Conservation (phyloP, 2,888 invertebrate genomes). For the Darwinula stevensoni region DNA sequence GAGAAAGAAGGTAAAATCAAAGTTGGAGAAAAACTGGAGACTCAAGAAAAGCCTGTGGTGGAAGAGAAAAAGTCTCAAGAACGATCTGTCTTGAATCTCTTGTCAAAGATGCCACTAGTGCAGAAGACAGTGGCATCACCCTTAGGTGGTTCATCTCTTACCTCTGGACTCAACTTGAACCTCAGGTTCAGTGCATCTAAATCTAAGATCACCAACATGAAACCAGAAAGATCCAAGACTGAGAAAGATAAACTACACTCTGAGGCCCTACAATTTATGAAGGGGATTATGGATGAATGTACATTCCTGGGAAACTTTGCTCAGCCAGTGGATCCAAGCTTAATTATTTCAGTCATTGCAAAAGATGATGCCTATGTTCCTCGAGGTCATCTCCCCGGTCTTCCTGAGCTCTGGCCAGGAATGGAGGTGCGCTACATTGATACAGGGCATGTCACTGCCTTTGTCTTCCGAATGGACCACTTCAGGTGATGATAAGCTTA, state of each 20-base stretch:
- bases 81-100: too few relatives aligned
- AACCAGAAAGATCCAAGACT: slow-evolving; percentile 7
- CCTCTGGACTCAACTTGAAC: too few relatives aligned
- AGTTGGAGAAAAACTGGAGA: too few relatives aligned
- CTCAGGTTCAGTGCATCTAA: too few relatives aligned
- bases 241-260: slow-evolving; percentile 11
- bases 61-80: too few relatives aligned
- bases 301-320: slow-evolving; percentile 85
- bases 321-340: slow-evolving; percentile 44
- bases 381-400: slow-evolving; percentile 34
- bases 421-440: slow-evolving; percentile 59
- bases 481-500: too few relatives aligned
- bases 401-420: slow-evolving; percentile 78
- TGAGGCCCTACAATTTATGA: slow-evolving; percentile 72
- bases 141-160: too few relatives aligned
- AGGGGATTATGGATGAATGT: slow-evolving; percentile 94
- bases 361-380: slow-evolving; percentile 59
- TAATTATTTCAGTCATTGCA: slow-evolving; percentile 72
- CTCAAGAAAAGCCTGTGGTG: too few relatives aligned
- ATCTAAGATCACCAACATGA: too few relatives aligned
- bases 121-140: too few relatives aligned
- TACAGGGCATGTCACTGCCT: slow-evolving; percentile 66
- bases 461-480: slow-evolving; percentile 50
- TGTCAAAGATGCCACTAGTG: too few relatives aligned
- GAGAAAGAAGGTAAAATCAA: too few relatives aligned